phyloP scores from a whole-genome alignment of 2,113 vertebrate species.

The Chascanopsetta lugubris region DNA sequence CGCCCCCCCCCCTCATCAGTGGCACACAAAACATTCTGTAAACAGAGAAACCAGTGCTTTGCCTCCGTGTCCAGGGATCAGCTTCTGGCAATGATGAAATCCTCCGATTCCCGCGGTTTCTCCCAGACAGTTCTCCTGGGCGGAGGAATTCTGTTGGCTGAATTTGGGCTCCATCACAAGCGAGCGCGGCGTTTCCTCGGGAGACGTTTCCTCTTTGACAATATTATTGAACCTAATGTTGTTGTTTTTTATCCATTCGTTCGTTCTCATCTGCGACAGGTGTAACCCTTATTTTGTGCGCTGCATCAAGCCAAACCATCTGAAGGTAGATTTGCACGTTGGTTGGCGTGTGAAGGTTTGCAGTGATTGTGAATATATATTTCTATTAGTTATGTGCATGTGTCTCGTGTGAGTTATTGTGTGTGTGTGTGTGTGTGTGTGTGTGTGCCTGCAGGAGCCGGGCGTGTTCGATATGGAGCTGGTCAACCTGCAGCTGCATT shows the following conservation, averaged over 20 bases:
- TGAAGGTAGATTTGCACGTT: constrained; percentile 84
- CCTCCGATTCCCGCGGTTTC: not conserved
- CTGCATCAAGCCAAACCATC: constrained; percentile 97
- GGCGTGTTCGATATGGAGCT: constrained; percentile 89
- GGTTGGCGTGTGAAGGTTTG: constrained; percentile 42
- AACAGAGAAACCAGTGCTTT: constrained; percentile 4
- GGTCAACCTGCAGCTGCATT: constrained; percentile 88
- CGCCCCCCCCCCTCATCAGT: constrained; percentile 1
- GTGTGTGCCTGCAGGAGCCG: constrained; percentile 82
- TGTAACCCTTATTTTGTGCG: constrained; percentile 96
- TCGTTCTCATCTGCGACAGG: constrained; percentile 78
- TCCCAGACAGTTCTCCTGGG: constrained; percentile 1
- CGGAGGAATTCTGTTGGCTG: constrained; percentile 1
- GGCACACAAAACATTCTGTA: not conserved
- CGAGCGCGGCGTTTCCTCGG: not conserved
- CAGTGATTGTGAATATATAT: constrained; percentile 19
- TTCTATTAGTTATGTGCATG: not conserved
- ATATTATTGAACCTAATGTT: no score
- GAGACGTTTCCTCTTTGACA: not conserved
- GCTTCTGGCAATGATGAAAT: constrained; percentile 1
- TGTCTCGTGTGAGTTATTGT: not conserved
- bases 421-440: constrained; percentile 13
- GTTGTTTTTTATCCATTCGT: constrained; percentile 26
- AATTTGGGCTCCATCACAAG: constrained; percentile 13
- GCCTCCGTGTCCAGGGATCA: not conserved